phyloP scores from a whole-genome alignment of 2,113 vertebrate species.

The Climacteris rufus region DNA sequence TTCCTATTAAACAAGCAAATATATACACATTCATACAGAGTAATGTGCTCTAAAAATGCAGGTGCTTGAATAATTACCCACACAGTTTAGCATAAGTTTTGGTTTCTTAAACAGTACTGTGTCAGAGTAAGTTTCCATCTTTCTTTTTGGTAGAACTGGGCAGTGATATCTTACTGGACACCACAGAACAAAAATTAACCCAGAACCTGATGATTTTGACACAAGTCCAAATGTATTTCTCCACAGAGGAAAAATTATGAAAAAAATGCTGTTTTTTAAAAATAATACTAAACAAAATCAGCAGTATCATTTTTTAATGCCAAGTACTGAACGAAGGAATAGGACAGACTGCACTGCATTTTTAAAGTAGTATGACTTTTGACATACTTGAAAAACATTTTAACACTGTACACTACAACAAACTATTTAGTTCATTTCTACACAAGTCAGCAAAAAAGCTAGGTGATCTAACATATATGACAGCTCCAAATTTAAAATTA shows the following conservation, averaged over 20 bases:
- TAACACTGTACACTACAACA: conserved; percentile 40
- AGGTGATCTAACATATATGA: conserved; percentile 8
- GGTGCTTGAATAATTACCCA: not conserved
- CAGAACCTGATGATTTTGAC: not conserved
- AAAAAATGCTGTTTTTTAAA: not conserved
- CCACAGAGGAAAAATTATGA: not conserved
- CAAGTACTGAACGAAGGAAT: conserved; percentile 5
- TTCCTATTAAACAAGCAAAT: conserved; percentile 20
- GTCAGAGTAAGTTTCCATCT: not conserved
- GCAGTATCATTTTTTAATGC: conserved; percentile 15
- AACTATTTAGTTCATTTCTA: conserved; percentile 26
- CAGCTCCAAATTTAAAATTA: conserved; percentile 18
- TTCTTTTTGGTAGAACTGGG: not conserved
- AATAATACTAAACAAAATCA: not conserved
- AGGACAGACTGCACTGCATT: not conserved
- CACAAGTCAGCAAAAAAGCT: conserved; percentile 20
- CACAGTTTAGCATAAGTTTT: not conserved
- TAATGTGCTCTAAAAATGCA: conserved; percentile 37
- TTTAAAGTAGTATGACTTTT: conserved; percentile 27
- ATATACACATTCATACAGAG: conserved; percentile 12
- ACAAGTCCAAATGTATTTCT: not conserved
- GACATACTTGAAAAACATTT: conserved; percentile 32
- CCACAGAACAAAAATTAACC: conserved; percentile 3
- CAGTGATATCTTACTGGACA: conserved; percentile 1
- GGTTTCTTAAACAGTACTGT: not conserved